phyloP scores from a whole-genome alignment of 2,113 vertebrate species.

The Pachyramphus minor region DNA sequence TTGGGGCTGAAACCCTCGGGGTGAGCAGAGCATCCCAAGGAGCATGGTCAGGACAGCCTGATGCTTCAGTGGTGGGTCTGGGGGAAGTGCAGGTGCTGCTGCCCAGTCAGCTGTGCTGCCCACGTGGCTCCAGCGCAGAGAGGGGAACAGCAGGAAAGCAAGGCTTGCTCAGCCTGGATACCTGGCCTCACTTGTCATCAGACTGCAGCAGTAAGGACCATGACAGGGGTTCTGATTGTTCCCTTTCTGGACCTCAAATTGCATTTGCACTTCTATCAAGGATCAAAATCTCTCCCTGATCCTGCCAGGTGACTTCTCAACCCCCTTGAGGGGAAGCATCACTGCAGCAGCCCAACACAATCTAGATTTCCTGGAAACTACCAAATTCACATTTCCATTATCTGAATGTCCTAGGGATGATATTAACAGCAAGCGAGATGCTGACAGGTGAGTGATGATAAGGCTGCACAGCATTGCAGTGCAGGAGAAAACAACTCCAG shows the following conservation, averaged over 20 bases:
- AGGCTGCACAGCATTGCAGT: fast-evolving
- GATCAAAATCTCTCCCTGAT: not conserved
- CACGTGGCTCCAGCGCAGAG: not conserved
- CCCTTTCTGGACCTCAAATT: not conserved
- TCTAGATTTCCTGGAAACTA: slow-evolving; percentile 13
- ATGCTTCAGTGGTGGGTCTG: not conserved
- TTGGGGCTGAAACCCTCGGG: not conserved
- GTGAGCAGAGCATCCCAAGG: not conserved
- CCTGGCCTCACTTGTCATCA: not conserved
- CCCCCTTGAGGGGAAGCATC: not conserved
- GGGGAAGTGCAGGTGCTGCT: not conserved
- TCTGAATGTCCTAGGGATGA: not conserved
- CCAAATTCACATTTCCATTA: slow-evolving; percentile 11
- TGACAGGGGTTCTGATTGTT: not conserved
- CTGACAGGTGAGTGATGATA: not conserved
- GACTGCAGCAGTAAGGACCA: not conserved
- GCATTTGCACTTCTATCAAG: not conserved
- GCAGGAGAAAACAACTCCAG: not conserved
- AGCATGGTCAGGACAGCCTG: not conserved
- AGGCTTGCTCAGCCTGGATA: not conserved
- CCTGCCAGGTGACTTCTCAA: not conserved
- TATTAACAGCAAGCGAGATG: not conserved
- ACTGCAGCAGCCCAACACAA: not conserved
- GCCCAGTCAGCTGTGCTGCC: not conserved
- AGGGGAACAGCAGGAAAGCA: fast-evolving